Evolutionary conservation across 2,113 vertebrate genomes (phyloP), one percentile per base, ranked within the genome.

Genomic region (Seriola rivoliana): DNA sequence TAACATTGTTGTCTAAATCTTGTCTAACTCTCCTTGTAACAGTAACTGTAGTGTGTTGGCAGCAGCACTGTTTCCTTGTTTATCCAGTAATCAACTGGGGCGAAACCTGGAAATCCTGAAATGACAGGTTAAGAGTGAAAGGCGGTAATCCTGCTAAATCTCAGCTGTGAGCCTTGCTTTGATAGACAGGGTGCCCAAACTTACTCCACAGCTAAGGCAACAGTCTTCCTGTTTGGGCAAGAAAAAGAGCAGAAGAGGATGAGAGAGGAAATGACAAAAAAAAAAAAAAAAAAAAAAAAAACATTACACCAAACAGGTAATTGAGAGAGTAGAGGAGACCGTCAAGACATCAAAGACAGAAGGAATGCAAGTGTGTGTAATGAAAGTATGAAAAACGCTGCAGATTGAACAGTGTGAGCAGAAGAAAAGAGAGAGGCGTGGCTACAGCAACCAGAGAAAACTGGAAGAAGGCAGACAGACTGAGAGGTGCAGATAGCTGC

Each of bases 141-240:
- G 71, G 78, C 55, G 40, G 55, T 84, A 88, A 92, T 71, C 68
- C 84, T 75, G 40, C 71, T 46, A 83, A 91, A 87, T 85, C 78
- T 88, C 58, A 71, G 80, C 55, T 57, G 34, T 77, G 82, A 91
- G 87, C 78, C 83, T 25, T 44, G 48, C 88, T 91, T 89, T 92
- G 91, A 93, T 84, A 84, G 74, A 93, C 79, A 48, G 16, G 12
- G 38, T 73, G 59, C 78, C 80, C 80, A 54, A 83, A 91, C 90
- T 70, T 69, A 88, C 63, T 90, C 63, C 29, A 25, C 1, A 4
- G 76, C 71, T 71, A 63, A 81, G 78, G 73, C 42, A 50, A 75
- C 29, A 69, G 72, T 76, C 73, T 80, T 80, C 84, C 75, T 91
- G 77, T 64, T 63, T 6, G 63, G 78, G 77, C 84, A 78, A 70